Percentiles rank a stretch among this genome's conserved stretches.
phyloP scores from a whole-genome alignment of 2,113 vertebrate genomes.

The Heterochromis multidens region DNA sequence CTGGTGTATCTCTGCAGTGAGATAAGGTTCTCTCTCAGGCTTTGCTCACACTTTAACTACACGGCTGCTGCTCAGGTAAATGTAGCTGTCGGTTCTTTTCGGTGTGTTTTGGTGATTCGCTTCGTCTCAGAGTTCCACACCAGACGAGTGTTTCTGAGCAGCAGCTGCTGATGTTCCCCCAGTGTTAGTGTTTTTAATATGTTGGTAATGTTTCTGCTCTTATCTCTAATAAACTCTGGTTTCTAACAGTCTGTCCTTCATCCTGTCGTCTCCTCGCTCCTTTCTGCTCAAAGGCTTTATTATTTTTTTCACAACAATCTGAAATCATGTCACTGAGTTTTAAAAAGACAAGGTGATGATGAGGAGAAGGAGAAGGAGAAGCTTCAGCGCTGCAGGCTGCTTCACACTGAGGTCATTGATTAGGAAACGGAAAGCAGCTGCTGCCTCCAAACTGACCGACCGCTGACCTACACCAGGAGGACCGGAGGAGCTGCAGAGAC shows the following conservation, averaged over 20 bases:
- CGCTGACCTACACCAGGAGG: neutral
- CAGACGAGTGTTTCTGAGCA: too few relatives aligned
- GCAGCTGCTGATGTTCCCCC: neutral
- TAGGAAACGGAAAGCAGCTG: slow-evolving; percentile 42
- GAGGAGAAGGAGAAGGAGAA: neutral
- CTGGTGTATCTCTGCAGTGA: neutral
- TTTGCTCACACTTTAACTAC: too few relatives aligned
- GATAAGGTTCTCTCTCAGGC: too few relatives aligned
- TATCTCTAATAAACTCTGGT: neutral
- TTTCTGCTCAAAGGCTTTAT: neutral
- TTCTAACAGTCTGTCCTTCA: neutral
- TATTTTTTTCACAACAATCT: neutral
- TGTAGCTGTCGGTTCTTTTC: neutral
- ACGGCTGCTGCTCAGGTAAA: neutral
- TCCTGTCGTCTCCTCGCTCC: neutral
- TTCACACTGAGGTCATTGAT: slow-evolving; percentile 18
- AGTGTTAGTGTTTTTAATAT: neutral
- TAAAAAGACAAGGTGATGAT: neutral
- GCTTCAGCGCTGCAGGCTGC: neutral
- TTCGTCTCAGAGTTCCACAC: neutral
- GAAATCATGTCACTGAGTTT: neutral
- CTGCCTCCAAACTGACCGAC: neutral
- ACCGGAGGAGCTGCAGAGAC: neutral
- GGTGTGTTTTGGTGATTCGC: neutral
- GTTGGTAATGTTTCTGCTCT: neutral